Percentiles rank a stretch among this genome's conserved stretches.
These are phyloP conservation scores for Bicyclus anynana DNA, from an alignment of 1,140 invertebrate species.

Conservation along the genomic window DNA sequence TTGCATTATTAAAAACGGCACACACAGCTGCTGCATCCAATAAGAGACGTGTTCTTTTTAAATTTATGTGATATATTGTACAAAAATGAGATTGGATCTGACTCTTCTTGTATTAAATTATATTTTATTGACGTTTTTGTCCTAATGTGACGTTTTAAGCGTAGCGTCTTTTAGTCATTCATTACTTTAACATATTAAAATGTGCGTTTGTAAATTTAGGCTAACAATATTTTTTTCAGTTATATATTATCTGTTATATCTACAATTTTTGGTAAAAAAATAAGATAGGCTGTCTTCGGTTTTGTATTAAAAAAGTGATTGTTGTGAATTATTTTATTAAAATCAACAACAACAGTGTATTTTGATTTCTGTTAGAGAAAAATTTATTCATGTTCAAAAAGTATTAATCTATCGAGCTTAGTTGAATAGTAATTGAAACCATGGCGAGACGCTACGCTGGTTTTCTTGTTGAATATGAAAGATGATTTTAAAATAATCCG, in stretches of 20 bases:
- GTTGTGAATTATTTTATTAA: not conserved
- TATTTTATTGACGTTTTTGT: constrained; percentile 57
- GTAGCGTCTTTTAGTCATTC: constrained; percentile 5
- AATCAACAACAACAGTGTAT: not conserved
- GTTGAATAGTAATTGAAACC: constrained; percentile 1
- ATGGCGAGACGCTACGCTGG: constrained; percentile 24
- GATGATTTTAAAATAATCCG: constrained; percentile 18
- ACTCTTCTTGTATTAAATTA: constrained; percentile 47
- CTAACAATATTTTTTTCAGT: not conserved
- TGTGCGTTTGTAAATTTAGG: constrained; percentile 6
- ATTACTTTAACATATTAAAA: not conserved
- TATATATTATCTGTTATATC: not conserved
- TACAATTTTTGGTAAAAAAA: too few relatives aligned
- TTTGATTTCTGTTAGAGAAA: not conserved
- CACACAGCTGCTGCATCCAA: constrained; percentile 32
- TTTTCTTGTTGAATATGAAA: constrained; percentile 37
- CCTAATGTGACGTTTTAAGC: constrained; percentile 29
- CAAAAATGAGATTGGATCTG: constrained; percentile 43
- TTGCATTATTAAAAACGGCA: constrained; percentile 5
- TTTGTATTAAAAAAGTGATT: not conserved
- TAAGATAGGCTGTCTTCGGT: too few relatives aligned
- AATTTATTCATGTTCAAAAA: constrained; percentile 14
- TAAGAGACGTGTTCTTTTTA: constrained; percentile 27
- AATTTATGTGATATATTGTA: constrained; percentile 71
- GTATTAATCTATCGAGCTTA: constrained; percentile 20